Conservation (phyloP, 2,113 vertebrate genomes). For the Spermophilus dauricus region DNA sequence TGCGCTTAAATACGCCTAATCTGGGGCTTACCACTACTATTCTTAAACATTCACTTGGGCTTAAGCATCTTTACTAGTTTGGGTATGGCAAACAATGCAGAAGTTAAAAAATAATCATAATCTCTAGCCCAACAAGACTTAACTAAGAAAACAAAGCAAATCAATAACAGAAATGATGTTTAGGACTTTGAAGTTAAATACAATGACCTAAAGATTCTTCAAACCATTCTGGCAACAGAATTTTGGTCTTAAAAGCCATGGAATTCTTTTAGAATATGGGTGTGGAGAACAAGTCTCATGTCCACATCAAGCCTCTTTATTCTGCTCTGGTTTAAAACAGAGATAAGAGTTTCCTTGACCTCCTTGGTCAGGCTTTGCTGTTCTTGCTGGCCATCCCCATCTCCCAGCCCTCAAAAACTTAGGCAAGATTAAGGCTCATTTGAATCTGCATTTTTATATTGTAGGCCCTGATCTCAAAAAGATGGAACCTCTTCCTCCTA, state of each 20-base stretch:
- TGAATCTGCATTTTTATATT: neutral
- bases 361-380: neutral
- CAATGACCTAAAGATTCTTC: neutral
- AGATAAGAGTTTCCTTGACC: neutral
- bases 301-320: neutral
- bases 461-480: neutral
- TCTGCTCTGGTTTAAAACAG: neutral
- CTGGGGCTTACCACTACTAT: neutral
- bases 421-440: neutral
- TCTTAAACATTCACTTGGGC: constrained; percentile 14
- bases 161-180: neutral
- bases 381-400: neutral
- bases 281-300: neutral
- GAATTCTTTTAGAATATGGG: neutral
- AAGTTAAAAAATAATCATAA: neutral
- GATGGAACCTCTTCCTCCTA: neutral
- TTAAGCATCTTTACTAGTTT: neutral
- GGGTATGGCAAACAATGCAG: neutral
- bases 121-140: neutral
- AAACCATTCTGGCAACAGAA: neutral
- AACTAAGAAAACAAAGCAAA: constrained; percentile 27
- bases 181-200: constrained; percentile 11
- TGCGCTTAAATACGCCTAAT: neutral
- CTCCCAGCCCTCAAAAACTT: neutral
- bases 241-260: neutral